These are phyloP conservation scores for Lepus timidus DNA, from an alignment of 2,113 vertebrate genomes.

Conservation along the genomic window DNA sequence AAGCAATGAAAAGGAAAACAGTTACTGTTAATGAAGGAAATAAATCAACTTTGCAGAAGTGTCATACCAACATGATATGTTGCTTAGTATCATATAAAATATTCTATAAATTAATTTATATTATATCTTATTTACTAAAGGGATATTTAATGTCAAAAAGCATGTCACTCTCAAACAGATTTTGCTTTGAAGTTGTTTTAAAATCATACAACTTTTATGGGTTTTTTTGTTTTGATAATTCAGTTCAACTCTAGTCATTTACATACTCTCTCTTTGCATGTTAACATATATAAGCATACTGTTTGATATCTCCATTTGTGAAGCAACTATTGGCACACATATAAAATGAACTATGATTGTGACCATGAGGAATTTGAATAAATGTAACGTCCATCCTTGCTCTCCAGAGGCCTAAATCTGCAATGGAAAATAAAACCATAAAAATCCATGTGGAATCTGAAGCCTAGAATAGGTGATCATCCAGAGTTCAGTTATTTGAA, in stretches of 20 bases:
- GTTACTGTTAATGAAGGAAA: constrained; percentile 9
- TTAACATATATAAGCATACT: neutral
- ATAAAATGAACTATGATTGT: neutral
- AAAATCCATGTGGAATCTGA: neutral
- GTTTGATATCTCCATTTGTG: neutral
- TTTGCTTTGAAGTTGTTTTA: constrained; percentile 12
- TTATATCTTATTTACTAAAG: constrained; percentile 13
- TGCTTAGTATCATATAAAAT: neutral
- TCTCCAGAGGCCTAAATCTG: neutral
- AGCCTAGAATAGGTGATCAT: neutral
- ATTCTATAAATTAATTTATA: neutral
- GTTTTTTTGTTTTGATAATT: neutral
- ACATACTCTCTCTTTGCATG: neutral
- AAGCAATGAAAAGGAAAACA: neutral
- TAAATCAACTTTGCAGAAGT: neutral
- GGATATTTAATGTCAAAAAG: constrained; percentile 8
- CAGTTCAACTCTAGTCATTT: neutral
- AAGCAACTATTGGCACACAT: neutral
- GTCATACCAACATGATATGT: neutral
- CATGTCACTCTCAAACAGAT: neutral
- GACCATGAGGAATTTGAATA: neutral
- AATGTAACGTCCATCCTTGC: neutral
- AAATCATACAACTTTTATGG: neutral
- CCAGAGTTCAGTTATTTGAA: neutral
- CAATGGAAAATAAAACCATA: neutral